A percentile compares a stretch with the other conserved stretches of the same genome.
Evolutionary conservation across 2,888 invertebrate genomes (phyloP).

Genomic region (Mamestra brassicae): DNA sequence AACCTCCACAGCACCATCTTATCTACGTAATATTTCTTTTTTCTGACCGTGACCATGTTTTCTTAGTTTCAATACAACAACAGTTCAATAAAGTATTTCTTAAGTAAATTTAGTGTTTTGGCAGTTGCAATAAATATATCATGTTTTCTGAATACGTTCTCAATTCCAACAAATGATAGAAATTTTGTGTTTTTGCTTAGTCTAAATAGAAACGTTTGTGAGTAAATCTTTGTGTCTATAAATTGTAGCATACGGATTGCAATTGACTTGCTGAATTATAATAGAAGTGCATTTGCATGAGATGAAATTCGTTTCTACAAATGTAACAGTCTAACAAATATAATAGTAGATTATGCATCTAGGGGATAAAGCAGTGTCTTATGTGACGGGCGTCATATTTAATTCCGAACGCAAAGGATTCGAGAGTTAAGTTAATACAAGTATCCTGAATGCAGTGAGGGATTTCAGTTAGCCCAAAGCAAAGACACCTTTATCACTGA

Average conservation of each 20-base stretch:
- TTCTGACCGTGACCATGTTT: not conserved
- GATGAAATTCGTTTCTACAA: no score
- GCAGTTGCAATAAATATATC: no score
- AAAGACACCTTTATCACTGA: no score
- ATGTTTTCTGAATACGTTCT: not conserved
- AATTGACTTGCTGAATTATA: not conserved
- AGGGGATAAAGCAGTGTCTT: no score
- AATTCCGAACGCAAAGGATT: no score
- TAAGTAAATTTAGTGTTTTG: no score
- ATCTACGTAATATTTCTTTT: not conserved
- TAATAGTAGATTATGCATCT: no score
- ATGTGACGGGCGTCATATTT: no score
- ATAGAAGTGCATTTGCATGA: not conserved
- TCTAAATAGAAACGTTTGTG: slow-evolving; percentile 10
- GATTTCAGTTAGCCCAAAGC: no score
- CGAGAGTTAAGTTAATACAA: no score
- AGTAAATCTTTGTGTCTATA: slow-evolving; percentile 13
- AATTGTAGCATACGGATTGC: not conserved
- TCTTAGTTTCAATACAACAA: slow-evolving; percentile 13
- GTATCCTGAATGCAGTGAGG: no score
- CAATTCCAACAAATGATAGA: not conserved
- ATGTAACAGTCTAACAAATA: no score
- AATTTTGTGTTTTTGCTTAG: slow-evolving; percentile 23
- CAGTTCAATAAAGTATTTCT: slow-evolving; percentile 1
- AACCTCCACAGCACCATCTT: not conserved